Percentiles rank a stretch among this genome's conserved stretches.
phyloP scores from a whole-genome alignment of 2,113 vertebrate species.

The Mirza zaza region DNA sequence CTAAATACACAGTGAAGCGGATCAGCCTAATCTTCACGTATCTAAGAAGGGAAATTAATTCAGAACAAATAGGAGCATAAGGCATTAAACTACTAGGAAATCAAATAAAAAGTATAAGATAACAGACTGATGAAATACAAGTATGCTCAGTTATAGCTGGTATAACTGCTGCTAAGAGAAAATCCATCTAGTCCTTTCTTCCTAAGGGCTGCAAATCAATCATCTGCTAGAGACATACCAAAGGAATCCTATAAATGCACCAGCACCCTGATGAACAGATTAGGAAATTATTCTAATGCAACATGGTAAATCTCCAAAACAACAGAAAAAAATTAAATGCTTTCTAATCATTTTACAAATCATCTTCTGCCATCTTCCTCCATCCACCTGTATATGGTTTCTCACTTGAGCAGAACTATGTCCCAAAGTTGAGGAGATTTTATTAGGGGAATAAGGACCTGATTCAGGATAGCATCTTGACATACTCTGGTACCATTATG shows the following conservation, averaged over 20 bases:
- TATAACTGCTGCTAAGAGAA: not conserved
- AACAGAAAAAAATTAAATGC: not conserved
- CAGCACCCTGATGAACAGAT: not conserved
- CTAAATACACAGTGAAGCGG: constrained; percentile 53
- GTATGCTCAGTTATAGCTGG: not conserved
- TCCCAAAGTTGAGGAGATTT: not conserved
- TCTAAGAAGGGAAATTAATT: constrained; percentile 56
- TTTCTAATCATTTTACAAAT: not conserved
- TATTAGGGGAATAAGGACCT: not conserved
- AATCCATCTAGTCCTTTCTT: not conserved
- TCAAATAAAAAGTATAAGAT: constrained; percentile 43
- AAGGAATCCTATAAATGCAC: not conserved
- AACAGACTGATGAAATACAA: constrained; percentile 22
- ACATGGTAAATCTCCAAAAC: not conserved
- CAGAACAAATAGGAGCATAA: constrained; percentile 63
- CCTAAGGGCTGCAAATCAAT: not conserved
- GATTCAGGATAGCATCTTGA: not conserved
- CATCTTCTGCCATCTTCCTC: not conserved
- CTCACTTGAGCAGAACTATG: not conserved
- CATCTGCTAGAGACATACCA: not conserved
- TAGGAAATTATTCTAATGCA: not conserved
- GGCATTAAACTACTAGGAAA: constrained; percentile 53
- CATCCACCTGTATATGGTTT: not conserved
- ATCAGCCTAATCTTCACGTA: constrained; percentile 46
- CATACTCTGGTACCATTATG: not conserved